These are phyloP conservation scores for Drosophila subsilvestris DNA, from an alignment of 2,888 invertebrate genomes.

Conservation along the genomic window DNA sequence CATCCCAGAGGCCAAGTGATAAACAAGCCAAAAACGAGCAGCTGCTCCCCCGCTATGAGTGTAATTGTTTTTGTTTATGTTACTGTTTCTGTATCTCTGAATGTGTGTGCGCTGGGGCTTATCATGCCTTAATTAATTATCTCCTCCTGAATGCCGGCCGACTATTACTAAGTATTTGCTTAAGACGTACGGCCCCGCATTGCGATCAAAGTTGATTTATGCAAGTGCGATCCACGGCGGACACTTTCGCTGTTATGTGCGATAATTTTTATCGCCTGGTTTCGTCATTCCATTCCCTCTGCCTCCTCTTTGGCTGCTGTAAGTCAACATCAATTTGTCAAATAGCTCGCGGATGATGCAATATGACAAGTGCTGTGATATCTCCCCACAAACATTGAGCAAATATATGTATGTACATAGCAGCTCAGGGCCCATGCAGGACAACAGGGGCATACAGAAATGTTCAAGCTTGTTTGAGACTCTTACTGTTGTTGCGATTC, in stretches of 20 bases:
- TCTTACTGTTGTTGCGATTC: conserved; percentile 20
- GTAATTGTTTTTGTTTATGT: conserved; percentile 4
- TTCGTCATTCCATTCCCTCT: conserved; percentile 7
- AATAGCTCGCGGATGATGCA: conserved; percentile 69
- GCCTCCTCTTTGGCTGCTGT: conserved; percentile 43
- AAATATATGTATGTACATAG: conserved; percentile 40
- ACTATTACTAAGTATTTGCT: conserved; percentile 22
- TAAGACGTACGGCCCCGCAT: conserved; percentile 10
- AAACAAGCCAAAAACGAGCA: conserved; percentile 5
- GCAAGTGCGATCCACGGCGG: conserved; percentile 33
- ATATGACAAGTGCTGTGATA: conserved; percentile 49
- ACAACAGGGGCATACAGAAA: neutral
- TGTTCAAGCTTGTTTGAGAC: conserved; percentile 20
- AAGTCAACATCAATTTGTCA: conserved; percentile 48
- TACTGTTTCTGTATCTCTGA: conserved; percentile 1
- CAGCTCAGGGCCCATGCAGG: neutral
- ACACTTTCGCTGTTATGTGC: conserved; percentile 42
- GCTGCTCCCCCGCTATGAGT: conserved; percentile 5
- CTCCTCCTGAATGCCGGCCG: conserved; percentile 34
- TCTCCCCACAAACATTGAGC: conserved; percentile 28
- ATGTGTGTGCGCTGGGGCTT: conserved; percentile 33
- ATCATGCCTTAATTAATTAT: conserved; percentile 74
- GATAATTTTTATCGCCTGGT: conserved; percentile 62
- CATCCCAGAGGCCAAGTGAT: conserved; percentile 11
- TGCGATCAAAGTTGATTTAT: conserved; percentile 22